Evolutionary conservation across 2,113 vertebrate species (phyloP), one percentile per base, ranked within the genome.

Genomic region (Phoxinus phoxinus): DNA sequence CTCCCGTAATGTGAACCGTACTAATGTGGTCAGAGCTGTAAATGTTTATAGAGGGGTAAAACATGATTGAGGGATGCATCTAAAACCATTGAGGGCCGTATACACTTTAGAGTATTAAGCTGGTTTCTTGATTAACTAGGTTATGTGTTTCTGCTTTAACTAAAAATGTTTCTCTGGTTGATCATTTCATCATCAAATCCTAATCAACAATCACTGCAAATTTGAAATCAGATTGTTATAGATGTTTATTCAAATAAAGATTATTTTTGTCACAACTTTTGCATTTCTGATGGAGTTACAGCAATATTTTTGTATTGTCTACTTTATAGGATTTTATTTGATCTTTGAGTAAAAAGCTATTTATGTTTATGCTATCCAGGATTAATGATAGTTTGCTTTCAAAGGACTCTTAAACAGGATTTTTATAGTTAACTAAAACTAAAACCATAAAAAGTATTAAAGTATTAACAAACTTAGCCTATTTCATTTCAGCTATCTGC

Each of bases 21-120:
- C 65, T 72, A 72, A 83, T 73, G 46, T 72, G 67, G 46, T 56
- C 30, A 41, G 48, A 72, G 48, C 65, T 83, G 81, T 72, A 25
- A 58, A 44, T 48, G 48, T 53, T 83, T 56, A 56, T 25, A 41
- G 10, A 37, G 23, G 13, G 46, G 80, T 51, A 69, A 48, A 82
- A 69, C 13, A 7, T 56, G 65, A 83, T 71, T 32, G 19, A 82
- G 19, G 13, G 80, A 69, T 51, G 44, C 63, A 51, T 27, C 44
- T 79, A 41, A 41, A 79, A 41, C 76, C 32, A 17, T 59, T 17
- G 46, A 25, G 76, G 23, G 21, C 4, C 27, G 41, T 59, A 61
- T 59, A 9, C 48, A 56, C 59, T 63, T 82, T 71, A 69, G 30
- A 69, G 46, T n/a, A 82, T 53, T 71, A 53, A 15, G 17, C 30